A percentile compares a stretch with the other conserved stretches of the same genome.
Conservation (phyloP, 2,888 invertebrate species). For the Drosophila pseudotalamancana region DNA sequence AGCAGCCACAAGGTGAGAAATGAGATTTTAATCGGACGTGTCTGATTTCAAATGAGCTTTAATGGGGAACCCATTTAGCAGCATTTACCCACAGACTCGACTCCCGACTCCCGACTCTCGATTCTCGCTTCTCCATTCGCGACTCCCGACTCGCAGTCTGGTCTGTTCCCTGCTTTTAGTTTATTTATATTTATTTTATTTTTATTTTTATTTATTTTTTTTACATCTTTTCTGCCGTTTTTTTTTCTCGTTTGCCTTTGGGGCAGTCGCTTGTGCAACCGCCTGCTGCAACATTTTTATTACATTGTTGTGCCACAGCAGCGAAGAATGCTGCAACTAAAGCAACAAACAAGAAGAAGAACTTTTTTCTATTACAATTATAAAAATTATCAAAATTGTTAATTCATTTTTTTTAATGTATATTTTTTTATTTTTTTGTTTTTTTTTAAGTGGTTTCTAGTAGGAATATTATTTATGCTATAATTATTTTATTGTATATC, state of each 20-base stretch:
- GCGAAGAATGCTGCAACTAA: not conserved
- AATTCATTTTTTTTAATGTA: not conserved
- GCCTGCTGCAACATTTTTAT: conserved; percentile 27
- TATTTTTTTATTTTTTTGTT: not conserved
- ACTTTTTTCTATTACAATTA: conserved; percentile 5
- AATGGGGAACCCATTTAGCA: conserved; percentile 84
- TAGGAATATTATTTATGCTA: no score
- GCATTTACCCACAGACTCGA: conserved; percentile 62
- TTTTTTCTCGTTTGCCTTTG: conserved; percentile 9
- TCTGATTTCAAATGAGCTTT: conserved; percentile 85
- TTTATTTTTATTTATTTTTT: conserved; percentile 10
- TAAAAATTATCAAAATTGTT: not conserved
- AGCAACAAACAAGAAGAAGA: not conserved
- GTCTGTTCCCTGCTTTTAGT: conserved; percentile 33
- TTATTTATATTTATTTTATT: conserved; percentile 60
- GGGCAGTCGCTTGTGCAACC: conserved; percentile 19
- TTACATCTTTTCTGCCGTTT: conserved; percentile 20
- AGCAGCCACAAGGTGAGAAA: conserved; percentile 84
- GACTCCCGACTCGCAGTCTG: not conserved
- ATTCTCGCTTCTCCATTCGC: not conserved
- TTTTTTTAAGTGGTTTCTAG: not conserved
- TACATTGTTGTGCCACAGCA: conserved; percentile 23
- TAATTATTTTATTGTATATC: no score
- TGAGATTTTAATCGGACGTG: conserved; percentile 85
- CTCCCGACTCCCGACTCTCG: conserved; percentile 5